A percentile compares a stretch with the other conserved stretches of the same genome.
phyloP scores from a whole-genome alignment of 2,888 invertebrate species.

The Zaprionus obscuricornis region DNA sequence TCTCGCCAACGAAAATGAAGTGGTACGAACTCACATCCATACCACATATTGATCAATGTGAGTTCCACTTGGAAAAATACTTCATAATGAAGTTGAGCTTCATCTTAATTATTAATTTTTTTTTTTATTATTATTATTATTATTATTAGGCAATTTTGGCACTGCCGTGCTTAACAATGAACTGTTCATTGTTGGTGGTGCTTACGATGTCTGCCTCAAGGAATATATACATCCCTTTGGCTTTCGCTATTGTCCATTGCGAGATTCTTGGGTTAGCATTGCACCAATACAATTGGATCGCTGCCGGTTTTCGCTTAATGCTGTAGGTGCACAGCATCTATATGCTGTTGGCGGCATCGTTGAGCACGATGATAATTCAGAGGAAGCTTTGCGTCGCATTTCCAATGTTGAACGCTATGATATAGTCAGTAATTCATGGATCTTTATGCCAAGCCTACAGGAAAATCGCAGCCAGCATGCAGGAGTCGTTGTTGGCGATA shows the following conservation, averaged over 20 bases:
- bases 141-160: constrained; percentile 87
- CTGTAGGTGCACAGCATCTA: constrained; percentile 84
- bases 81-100: too few relatives aligned
- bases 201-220: constrained; percentile 87
- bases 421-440: constrained; percentile 86
- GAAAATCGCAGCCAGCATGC: constrained; percentile 87
- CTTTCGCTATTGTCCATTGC: constrained; percentile 87
- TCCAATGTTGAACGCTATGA: constrained; percentile 86
- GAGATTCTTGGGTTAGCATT: constrained; percentile 88
- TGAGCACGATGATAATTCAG: constrained; percentile 84
- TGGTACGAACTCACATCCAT: constrained; percentile 88
- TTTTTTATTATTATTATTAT: too few relatives aligned
- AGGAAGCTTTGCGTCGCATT: constrained; percentile 72
- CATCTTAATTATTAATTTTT: background rate
- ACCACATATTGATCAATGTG: constrained; percentile 89
- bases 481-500: constrained; percentile 83
- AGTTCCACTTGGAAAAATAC: constrained; percentile 8
- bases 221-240: constrained; percentile 90
- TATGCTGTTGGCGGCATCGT: constrained; percentile 88
- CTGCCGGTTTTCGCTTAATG: constrained; percentile 87
- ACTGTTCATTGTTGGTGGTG: constrained; percentile 88
- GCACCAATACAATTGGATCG: constrained; percentile 87
- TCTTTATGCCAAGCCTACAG: constrained; percentile 85
- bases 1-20: constrained; percentile 85
- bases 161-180: constrained; percentile 88